Conservation (phyloP, 2,113 vertebrate species). For the Burhinus bistriatus region DNA sequence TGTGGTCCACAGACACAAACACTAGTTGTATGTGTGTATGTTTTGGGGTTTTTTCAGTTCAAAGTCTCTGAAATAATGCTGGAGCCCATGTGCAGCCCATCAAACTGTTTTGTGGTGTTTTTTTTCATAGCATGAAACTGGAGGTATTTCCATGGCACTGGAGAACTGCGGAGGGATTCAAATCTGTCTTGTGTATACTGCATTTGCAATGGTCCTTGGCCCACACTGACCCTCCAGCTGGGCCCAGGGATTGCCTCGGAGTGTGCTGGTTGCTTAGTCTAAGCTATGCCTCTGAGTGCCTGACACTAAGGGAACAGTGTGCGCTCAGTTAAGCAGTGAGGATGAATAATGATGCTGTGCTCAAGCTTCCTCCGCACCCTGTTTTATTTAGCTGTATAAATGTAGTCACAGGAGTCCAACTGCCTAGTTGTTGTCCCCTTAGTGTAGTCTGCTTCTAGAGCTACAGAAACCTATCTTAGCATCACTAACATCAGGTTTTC, state of each 20-base stretch:
- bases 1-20: neutral
- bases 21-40: neutral
- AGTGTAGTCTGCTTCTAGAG: neutral
- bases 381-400: neutral
- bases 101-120: neutral
- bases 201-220: neutral
- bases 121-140: neutral
- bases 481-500: neutral
- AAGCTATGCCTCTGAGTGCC: neutral
- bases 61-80: neutral
- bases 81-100: fast-evolving
- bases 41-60: fast-evolving
- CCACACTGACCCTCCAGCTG: neutral
- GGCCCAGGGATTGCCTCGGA: neutral
- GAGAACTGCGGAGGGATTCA: neutral
- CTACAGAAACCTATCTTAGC: neutral
- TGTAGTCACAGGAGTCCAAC: neutral
- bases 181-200: neutral
- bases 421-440: neutral
- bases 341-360: neutral
- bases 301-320: neutral
- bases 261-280: neutral
- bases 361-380: neutral
- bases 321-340: neutral
- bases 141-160: neutral